A percentile compares a stretch with the other conserved stretches of the same genome.
Evolutionary conservation across 2,797 vertebrate genomes (phyloP).

Genomic region (Bufotes viridis): DNA sequence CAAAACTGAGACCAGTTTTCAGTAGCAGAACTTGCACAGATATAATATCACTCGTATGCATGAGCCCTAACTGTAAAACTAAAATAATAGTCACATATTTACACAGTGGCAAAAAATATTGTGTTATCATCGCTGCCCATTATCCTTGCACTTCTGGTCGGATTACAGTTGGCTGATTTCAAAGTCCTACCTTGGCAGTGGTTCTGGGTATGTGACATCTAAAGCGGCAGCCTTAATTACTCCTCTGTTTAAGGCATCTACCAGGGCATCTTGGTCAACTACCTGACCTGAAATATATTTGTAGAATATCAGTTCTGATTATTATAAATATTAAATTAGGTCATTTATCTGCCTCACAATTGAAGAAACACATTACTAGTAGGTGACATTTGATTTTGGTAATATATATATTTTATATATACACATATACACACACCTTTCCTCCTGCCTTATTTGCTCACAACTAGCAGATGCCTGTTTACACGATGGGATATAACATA

Average conservation of each 20-base stretch:
- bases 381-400: no score
- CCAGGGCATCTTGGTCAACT: constrained; percentile 80
- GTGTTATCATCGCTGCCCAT: neutral
- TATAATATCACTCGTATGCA: no score
- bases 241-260: constrained; percentile 75
- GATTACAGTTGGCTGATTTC: neutral
- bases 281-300: constrained; percentile 72
- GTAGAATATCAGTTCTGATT: neutral
- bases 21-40: no score
- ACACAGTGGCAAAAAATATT: neutral
- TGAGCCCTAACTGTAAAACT: neutral
- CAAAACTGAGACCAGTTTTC: no score
- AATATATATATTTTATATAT: no score
- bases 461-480: no score
- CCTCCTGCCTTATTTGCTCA: no score
- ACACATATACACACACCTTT: no score
- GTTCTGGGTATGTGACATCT: constrained; percentile 84
- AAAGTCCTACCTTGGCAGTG: constrained; percentile 73
- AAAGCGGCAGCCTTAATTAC: constrained; percentile 77
- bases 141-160: neutral
- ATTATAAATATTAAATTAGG: neutral
- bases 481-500: no score
- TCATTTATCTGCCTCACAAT: neutral
- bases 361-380: no score
- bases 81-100: neutral